Base-by-base conservation (phyloP, 1,140 invertebrate species). In the Neotoxoptera formosana region DNA sequence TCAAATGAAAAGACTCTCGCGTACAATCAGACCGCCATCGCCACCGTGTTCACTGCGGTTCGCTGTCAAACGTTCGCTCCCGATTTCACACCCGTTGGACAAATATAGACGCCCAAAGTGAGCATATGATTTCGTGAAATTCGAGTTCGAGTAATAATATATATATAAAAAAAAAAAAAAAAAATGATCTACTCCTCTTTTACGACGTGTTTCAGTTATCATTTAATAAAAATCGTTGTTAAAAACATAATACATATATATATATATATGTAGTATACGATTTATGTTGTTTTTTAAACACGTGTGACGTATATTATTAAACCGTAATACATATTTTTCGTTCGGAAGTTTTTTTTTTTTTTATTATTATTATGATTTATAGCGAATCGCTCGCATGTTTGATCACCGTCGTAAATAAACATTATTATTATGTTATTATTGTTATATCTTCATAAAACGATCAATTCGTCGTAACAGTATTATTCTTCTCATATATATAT, bases 21-120 rank as follows among this genome's bases (percentile, higher is more conserved):
- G 9, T 89, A 89, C 47, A 34, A 89, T 89, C 51, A 89, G 23
- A 89, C 87, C n/a, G n/a, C n/a, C n/a, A n/a, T n/a, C n/a, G n/a
- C n/a, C 20, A 53, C 48, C 25, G 17, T 89, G 30, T 76, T 67
- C 17, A 76, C 60, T 84, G 8, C 9, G 8, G 41, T 89, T 89
- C 36, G 20, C 30, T 53, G n/a, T 89, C 47, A 53, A 34, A 89
- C n/a, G 48, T 89, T 34, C 23, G n/a, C 87, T 89, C n/a, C 36
- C n/a, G 53, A 89, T 89, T 89, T 89, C 47, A 89, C 30, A 89
- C 48, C 20, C 20, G 2, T 89, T 89, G 21, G 20, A 76, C 14
- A 11, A 53, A 53, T 34, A 23, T 53, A 53, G 30, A 53, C 4
- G 4, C n/a, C 53, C 4, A 53, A 89, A 53, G 8, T 53, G 48